Evolutionary conservation across 2,888 invertebrate genomes (phyloP), one percentile per base, ranked within the genome.

Genomic region (Diogma glabrata): DNA sequence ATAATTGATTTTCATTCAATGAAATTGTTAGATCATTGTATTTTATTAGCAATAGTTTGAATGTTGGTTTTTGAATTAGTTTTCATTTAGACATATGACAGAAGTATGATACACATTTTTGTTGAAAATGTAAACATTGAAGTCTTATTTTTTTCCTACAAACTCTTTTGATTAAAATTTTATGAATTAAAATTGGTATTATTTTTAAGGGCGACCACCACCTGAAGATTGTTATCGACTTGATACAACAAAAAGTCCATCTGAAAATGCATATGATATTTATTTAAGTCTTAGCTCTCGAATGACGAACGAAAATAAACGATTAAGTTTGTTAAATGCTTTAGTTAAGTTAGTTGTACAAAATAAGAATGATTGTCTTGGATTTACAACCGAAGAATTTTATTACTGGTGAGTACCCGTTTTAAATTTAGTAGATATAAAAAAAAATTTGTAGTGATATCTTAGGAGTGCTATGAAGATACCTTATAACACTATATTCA

Each of bases 251-350:
- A 77, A 75, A 67, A 75, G 75, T 61, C 74, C 79, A 26, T 73
- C 75, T 61, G 77, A 79, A 64, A 82, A 79, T 72, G 76, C 79
- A 54, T 76, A 72, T 60, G 79, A 80, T 61, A 78, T 83, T 53
- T 74, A 81, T 60, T 72, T 72, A 60, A 78, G 76, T 58, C 70
- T 82, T 53, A 80, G 80, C 64, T 57, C 63, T 53, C 63, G 62
- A 52, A 64, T 65, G 54, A 75, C 83, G 54, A 79, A 83, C 54
- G 89, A 88, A 69, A 81, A 79, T 55, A 84, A 83, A 65, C 84
- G 87, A 66, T 75, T 93, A 59, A 87, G 85, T 58, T 87, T 90
- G 69, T 77, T 94, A 62, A 94, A 93, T 76, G 85, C 83, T 55
- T 82, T 93, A 71, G 88, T 90, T 52, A 87, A 88, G 64, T 76